phyloP scores from a whole-genome alignment of 1,140 invertebrate genomes.

The Sinella curviseta region DNA sequence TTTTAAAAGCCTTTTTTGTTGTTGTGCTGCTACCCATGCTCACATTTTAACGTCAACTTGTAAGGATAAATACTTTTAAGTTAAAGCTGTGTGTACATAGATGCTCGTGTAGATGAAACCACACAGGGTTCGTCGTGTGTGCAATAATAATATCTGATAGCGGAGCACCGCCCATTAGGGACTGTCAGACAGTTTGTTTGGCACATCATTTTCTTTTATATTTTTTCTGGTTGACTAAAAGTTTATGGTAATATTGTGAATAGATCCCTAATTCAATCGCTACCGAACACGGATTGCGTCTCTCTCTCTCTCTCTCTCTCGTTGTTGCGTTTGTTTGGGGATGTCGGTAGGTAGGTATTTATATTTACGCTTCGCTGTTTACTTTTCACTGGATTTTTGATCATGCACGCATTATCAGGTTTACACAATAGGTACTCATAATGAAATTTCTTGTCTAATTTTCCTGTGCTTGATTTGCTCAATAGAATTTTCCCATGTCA shows the following conservation, averaged over 20 bases:
- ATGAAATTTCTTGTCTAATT: not conserved
- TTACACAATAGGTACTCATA: not conserved
- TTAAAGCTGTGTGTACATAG: not conserved
- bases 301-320: not conserved
- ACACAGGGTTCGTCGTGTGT: slow-evolving; percentile 25
- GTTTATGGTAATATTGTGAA: slow-evolving; percentile 5
- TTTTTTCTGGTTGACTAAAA: not conserved
- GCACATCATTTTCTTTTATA: slow-evolving; percentile 12
- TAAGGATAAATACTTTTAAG: not conserved
- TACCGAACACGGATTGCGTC: not conserved
- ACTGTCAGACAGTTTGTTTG: slow-evolving; percentile 16
- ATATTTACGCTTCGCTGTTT: too few species aligned
- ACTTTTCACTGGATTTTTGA: too few species aligned
- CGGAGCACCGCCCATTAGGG: slow-evolving; percentile 23
- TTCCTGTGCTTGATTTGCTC: not conserved
- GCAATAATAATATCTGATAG: slow-evolving; percentile 25
- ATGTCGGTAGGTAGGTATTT: too few species aligned
- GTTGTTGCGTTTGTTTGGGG: too few species aligned
- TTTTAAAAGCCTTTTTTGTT: not conserved
- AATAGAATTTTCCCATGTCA: too few species aligned
- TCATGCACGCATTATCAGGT: too few species aligned
- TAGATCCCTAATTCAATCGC: slow-evolving; percentile 9
- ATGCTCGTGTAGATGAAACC: slow-evolving; percentile 8
- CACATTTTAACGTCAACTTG: not conserved
- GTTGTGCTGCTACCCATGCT: not conserved